These are phyloP conservation scores for Telmatherina bonti DNA, from an alignment of 2,797 vertebrate species.

Conservation along the genomic window DNA sequence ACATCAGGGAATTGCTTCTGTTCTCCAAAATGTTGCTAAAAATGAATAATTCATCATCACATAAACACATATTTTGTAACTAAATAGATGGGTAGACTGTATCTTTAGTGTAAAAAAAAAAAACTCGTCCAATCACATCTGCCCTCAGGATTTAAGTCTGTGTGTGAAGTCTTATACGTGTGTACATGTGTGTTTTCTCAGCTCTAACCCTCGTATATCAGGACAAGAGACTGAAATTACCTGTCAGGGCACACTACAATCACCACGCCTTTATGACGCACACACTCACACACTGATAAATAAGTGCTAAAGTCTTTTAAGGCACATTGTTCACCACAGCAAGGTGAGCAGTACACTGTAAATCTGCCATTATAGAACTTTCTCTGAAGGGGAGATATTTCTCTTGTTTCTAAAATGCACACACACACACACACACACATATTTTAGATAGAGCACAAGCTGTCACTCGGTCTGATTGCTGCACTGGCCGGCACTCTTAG, in stretches of 20 bases:
- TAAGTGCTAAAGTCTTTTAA: conserved; percentile 77
- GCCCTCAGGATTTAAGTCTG: conserved; percentile 18
- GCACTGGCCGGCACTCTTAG: conserved; percentile 59
- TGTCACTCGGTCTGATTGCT: conserved; percentile 65
- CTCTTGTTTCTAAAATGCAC: conserved; percentile 54
- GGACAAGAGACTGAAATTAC: conserved; percentile 64
- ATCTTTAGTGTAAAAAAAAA: not conserved
- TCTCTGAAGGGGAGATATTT: conserved; percentile 60
- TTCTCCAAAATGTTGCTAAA: too few species aligned
- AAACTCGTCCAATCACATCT: conserved; percentile 19
- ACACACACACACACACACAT: conserved; percentile 8
- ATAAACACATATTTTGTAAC: not conserved
- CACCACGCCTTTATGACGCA: conserved; percentile 21
- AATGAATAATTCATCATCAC: too few species aligned
- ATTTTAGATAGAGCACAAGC: conserved; percentile 50
- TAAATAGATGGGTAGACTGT: not conserved
- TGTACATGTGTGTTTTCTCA: conserved; percentile 20
- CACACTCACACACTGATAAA: conserved; percentile 61
- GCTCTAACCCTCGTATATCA: conserved; percentile 65
- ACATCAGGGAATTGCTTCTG: too few species aligned
- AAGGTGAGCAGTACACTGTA: conserved; percentile 73
- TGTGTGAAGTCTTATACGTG: conserved; percentile 21
- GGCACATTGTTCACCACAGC: conserved; percentile 69
- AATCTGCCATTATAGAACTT: conserved; percentile 77
- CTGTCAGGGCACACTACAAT: conserved; percentile 67